Evolutionary conservation across 2,113 vertebrate genomes (phyloP).

Genomic region (Rhinolophus ferrumequinum): DNA sequence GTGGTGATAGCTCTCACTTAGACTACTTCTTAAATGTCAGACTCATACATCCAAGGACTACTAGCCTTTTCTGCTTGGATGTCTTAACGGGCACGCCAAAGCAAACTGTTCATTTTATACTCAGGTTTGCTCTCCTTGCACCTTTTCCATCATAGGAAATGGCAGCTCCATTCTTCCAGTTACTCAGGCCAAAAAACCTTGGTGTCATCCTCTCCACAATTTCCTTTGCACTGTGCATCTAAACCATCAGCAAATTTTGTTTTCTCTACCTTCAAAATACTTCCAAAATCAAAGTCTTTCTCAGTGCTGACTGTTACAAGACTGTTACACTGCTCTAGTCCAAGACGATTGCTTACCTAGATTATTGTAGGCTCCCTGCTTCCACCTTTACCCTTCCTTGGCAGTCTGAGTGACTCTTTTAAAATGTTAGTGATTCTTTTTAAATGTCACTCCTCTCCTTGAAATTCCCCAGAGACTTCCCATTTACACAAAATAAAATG

Average conservation of each 20-base stretch:
- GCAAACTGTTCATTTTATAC: neutral
- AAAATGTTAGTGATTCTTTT: conserved; percentile 1
- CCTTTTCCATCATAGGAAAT: neutral
- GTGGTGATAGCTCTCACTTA: neutral
- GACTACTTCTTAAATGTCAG: neutral
- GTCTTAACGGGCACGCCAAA: neutral
- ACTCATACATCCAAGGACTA: neutral
- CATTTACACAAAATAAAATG: conserved; percentile 15
- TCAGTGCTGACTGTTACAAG: neutral
- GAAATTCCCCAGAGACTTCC: neutral
- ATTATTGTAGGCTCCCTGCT: neutral
- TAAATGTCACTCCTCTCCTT: neutral
- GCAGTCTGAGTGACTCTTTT: neutral
- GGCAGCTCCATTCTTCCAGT: neutral
- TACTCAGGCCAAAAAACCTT: neutral
- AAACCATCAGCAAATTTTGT: neutral
- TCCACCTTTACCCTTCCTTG: neutral
- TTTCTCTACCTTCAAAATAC: neutral
- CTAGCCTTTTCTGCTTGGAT: neutral
- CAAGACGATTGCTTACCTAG: neutral
- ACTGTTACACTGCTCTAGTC: neutral
- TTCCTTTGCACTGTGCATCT: neutral
- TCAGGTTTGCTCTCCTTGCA: neutral
- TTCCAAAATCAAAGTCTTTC: neutral
- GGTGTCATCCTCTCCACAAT: neutral